These are phyloP conservation scores for Gasterosteus nipponicus DNA, from an alignment of 2,113 vertebrate species.

Conservation along the genomic window DNA sequence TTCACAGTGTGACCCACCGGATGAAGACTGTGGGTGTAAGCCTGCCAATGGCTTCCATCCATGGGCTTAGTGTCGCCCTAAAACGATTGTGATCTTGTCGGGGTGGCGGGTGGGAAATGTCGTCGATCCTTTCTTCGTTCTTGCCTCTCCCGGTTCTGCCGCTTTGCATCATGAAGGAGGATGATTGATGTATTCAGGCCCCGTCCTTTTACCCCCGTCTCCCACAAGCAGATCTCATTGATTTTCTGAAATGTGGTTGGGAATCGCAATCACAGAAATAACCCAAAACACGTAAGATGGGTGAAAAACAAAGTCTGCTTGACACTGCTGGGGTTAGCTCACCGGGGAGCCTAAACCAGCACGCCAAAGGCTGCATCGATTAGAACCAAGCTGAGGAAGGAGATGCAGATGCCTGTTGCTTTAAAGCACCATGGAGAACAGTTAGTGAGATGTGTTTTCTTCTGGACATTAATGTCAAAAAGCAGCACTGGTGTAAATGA, in stretches of 20 bases:
- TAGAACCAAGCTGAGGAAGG: conserved; percentile 13
- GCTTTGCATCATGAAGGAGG: conserved; percentile 38
- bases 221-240: conserved; percentile 51
- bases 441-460: conserved; percentile 11
- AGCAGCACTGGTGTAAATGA: neutral
- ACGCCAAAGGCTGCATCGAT: conserved; percentile 38
- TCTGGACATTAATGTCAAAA: conserved; percentile 20
- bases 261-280: conserved; percentile 67
- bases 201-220: conserved; percentile 34
- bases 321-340: conserved; percentile 44
- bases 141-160: conserved; percentile 8
- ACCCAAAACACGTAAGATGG: conserved; percentile 49
- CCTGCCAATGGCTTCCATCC: neutral
- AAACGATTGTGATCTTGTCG: neutral
- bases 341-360: conserved; percentile 49
- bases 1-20: neutral
- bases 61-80: neutral
- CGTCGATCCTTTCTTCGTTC: neutral
- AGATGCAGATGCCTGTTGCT: neutral
- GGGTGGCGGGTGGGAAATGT: neutral
- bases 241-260: conserved; percentile 57
- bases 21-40: neutral
- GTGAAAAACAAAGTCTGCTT: conserved; percentile 49
- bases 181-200: conserved; percentile 55
- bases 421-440: conserved; percentile 26